Evolutionary conservation across 2,888 invertebrate species (phyloP), one percentile per base, ranked within the genome.

Genomic region (Flabesymbios commensalis): DNA sequence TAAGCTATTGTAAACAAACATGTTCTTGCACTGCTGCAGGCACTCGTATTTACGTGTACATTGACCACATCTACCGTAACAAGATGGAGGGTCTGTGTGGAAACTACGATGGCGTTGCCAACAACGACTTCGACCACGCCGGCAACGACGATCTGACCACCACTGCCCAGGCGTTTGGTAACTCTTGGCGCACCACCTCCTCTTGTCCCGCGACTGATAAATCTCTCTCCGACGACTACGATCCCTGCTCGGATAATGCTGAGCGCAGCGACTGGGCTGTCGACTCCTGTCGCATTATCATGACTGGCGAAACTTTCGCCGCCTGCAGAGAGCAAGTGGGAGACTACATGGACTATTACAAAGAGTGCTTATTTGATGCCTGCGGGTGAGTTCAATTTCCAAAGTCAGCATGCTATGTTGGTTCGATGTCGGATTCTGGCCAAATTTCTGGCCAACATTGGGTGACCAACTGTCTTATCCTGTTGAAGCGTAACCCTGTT

Each of bases 11-110:
- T n/a, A n/a, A n/a, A n/a, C n/a, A n/a, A n/a, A n/a, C n/a, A n/a
- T n/a, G n/a, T n/a, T n/a, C n/a, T n/a, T n/a, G n/a, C n/a, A n/a
- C n/a, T n/a, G n/a, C n/a, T n/a, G n/a, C 90, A 91, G 91, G 90
- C 17, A 91, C 93, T 19, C 85, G 93, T 56, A 89, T 93, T 24
- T 91, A 93, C 78, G 87, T 94, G 7, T 90, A 88, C 75, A 84
- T 92, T 4, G 39, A 65, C 1, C 56, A 63, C 19, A 53, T 58
- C n/a, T 66, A 63, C 55, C 43, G 31, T 28, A 62, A 58, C 14
- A 76, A 88, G 86, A 86, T 90, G 14, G 88, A 88, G 81, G 95
- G 95, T 57, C 85, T 95, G 1, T 95, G 95, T 78, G 95, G 95
- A 1, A 93, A 95, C 81, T 94, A 90, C 84, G 93, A 95, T 80